phyloP scores from a whole-genome alignment of 92 coral and sea anemone genomes.

The Montipora capitata region DNA sequence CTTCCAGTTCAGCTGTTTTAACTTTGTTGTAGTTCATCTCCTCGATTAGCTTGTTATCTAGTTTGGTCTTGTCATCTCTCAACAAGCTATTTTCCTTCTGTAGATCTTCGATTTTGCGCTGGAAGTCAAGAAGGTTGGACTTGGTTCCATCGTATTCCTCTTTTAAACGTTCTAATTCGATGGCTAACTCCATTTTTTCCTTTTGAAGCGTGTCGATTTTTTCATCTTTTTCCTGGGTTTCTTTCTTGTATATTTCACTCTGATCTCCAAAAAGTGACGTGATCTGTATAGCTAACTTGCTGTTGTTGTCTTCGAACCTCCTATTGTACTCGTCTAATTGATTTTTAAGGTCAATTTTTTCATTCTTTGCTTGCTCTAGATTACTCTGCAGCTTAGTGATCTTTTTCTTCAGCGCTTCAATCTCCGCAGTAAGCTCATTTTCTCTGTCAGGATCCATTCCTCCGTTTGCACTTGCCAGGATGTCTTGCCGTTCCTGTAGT shows the following conservation, averaged over 20 bases:
- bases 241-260: conserved; percentile 74
- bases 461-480: conserved; percentile 39
- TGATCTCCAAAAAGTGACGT: conserved; percentile 75
- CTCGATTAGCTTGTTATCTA: conserved; percentile 74
- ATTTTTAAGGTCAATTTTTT: conserved; percentile 51
- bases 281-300: conserved; percentile 76
- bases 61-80: conserved; percentile 69
- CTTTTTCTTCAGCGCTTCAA: conserved; percentile 53
- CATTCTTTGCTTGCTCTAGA: conserved; percentile 56
- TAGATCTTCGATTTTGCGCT: conserved; percentile 46
- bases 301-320: conserved; percentile 72
- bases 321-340: conserved; percentile 73
- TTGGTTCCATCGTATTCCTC: conserved; percentile 63
- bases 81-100: conserved; percentile 49
- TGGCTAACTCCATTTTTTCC: conserved; percentile 71
- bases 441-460: conserved; percentile 60
- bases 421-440: conserved; percentile 53
- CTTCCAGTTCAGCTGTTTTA: conserved; percentile 81
- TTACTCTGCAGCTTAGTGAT: conserved; percentile 64
- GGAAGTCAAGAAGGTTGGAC: conserved; percentile 47
- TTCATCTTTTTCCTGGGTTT: conserved; percentile 74
- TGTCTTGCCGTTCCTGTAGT: conserved; percentile 56
- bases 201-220: conserved; percentile 64
- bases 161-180: conserved; percentile 63
- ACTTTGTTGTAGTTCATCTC: conserved; percentile 76